Evolutionary conservation across 2,797 vertebrate genomes (phyloP), one percentile per base, ranked within the genome.

Genomic region (Gadopsis marmoratus): DNA sequence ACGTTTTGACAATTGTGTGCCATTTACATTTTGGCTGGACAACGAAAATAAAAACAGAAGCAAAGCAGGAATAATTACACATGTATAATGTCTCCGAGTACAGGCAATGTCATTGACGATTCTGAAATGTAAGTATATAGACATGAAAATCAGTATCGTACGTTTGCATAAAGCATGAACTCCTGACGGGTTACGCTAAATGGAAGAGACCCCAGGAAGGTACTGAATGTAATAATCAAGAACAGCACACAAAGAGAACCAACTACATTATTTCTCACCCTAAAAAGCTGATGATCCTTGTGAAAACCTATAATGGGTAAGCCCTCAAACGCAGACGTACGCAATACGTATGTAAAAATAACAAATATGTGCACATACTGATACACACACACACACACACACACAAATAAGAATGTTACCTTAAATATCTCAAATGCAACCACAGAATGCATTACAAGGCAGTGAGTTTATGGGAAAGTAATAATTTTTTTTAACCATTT

Each of bases 101-200:
- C 39, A 87, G 82, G 64, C 83, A 47, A 73, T 45, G 75, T 79
- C 68, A 81, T 68, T 79, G 81, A 88, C 81, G 79, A 53, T 69
- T 82, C 58, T 67, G 60, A 83, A 83, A 81, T 78, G 86, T 55
- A 88, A 74, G 76, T 77, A 63, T 74, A 81, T 9, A 77, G 70
- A 84, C 61, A 60, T 37, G 43, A 68, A 82, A 65, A 76, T 67
- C 84, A 70, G 87, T 73, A 56, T 54, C 39, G 70, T 72, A 58
- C 58, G 84, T 81, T 90, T 88, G 76, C 80, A 92, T 90, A 89
- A 90, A 79, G 66, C 37, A 62, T 13, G 33, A 62, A 41, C 12
- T 67, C 70, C 48, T 19, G 50, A 75, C 62, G 61, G 65, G 19
- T 64, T 60, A 17, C 23, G 48, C 7, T 51, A 6, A 69, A 39